Evolutionary conservation across 2,888 invertebrate species (phyloP).

Genomic region (Drosophila antonietae): DNA sequence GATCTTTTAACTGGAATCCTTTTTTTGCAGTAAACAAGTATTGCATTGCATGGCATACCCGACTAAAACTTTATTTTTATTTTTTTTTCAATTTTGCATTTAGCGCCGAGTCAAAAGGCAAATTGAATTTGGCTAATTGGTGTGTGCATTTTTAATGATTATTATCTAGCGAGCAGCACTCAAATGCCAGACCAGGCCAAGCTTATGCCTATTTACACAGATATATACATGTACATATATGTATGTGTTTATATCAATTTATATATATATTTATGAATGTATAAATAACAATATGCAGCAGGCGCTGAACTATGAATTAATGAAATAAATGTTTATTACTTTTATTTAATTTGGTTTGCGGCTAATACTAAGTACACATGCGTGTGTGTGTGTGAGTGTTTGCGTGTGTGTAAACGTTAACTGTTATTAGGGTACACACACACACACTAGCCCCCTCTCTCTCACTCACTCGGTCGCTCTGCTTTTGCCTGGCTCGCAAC

Average conservation of each 20-base stretch:
- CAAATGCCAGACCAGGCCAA: not conserved
- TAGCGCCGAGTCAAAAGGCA: constrained; percentile 38
- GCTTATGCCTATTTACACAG: too few relatives aligned
- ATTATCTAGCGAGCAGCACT: constrained; percentile 1
- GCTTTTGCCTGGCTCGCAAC: not conserved
- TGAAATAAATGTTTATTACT: constrained; percentile 68
- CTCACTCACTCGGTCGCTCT: too few relatives aligned
- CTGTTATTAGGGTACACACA: constrained; percentile 41
- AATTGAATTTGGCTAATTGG: constrained; percentile 69
- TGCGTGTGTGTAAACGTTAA: constrained; percentile 39
- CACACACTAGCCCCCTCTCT: too few relatives aligned
- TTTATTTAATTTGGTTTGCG: constrained; percentile 50
- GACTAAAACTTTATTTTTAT: too few relatives aligned
- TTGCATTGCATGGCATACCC: too few relatives aligned
- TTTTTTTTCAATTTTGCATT: constrained; percentile 2
- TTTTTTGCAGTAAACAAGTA: too few relatives aligned
- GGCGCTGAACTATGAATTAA: constrained; percentile 55
- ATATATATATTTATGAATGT: constrained; percentile 1
- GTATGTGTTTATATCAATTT: not conserved
- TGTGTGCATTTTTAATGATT: constrained; percentile 63
- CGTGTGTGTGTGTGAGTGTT: constrained; percentile 35
- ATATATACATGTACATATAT: not conserved
- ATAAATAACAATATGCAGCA: not conserved
- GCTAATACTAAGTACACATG: constrained; percentile 49
- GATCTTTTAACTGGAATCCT: too few relatives aligned